Percentiles rank a stretch among this genome's conserved stretches.
phyloP scores from a whole-genome alignment of 1,140 invertebrate species.

The Tetranychus urticae region DNA sequence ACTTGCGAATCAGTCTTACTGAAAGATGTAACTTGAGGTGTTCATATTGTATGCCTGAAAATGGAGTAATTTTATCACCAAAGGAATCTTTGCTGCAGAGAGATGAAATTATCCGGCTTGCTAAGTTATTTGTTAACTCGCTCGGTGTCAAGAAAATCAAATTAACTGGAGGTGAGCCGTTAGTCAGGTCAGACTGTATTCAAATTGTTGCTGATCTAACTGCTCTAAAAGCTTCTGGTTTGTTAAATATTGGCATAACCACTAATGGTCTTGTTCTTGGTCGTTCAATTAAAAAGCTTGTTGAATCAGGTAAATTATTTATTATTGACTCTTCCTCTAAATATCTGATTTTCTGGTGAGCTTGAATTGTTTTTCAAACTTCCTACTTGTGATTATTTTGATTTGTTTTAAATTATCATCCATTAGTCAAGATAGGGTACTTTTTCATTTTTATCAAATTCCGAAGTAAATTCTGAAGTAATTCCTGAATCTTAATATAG shows the following conservation, averaged over 20 bases:
- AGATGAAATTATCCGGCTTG: slow-evolving; percentile 54
- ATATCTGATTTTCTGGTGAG: not conserved
- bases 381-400: too few species aligned
- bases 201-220: slow-evolving; percentile 48
- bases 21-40: slow-evolving; percentile 90
- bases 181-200: slow-evolving; percentile 59
- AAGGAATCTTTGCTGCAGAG: slow-evolving; percentile 48
- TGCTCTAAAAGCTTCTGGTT: slow-evolving; percentile 28
- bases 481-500: too few species aligned
- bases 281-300: slow-evolving; percentile 21
- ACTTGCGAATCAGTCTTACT: slow-evolving; percentile 80
- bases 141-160: slow-evolving; percentile 68
- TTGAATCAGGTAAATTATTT: not conserved
- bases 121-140: slow-evolving; percentile 57
- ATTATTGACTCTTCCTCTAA: not conserved
- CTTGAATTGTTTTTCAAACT: not conserved
- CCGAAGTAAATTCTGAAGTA: too few species aligned
- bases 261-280: slow-evolving; percentile 76
- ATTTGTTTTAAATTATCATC: too few species aligned
- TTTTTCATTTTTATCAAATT: too few species aligned
- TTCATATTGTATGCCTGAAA: slow-evolving; percentile 89
- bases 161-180: slow-evolving; percentile 88
- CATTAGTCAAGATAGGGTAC: too few species aligned
- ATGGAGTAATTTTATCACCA: slow-evolving; percentile 59
- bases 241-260: slow-evolving; percentile 68